Conservation (phyloP, 1,140 invertebrate genomes). For the Alviniconcha marisindica region DNA sequence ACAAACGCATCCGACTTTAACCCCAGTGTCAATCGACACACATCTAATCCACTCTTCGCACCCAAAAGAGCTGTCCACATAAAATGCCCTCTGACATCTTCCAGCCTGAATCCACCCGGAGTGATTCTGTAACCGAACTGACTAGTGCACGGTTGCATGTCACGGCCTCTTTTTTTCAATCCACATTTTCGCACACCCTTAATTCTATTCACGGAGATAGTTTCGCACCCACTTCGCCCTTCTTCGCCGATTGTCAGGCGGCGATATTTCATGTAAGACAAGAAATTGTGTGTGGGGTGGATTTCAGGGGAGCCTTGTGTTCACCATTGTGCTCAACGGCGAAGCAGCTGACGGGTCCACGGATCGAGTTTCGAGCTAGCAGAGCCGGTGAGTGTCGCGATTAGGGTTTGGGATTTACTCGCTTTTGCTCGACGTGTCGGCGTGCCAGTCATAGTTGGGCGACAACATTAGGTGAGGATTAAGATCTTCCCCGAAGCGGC, state of each 20-base stretch:
- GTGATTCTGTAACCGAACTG: not conserved
- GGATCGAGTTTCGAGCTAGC: conserved; percentile 1
- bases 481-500: not conserved
- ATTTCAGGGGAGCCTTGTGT: conserved; percentile 6
- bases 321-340: not conserved
- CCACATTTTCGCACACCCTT: conserved; percentile 29
- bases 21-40: not conserved
- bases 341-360: conserved; percentile 12
- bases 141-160: conserved; percentile 25
- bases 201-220: conserved; percentile 15
- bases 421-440: conserved; percentile 7
- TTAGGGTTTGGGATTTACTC: conserved; percentile 25
- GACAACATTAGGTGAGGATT: conserved; percentile 11
- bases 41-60: conserved; percentile 19
- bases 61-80: not conserved
- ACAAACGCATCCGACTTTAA: not conserved
- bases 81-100: not conserved
- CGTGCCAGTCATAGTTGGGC: conserved; percentile 22
- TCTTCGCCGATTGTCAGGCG: conserved; percentile 21
- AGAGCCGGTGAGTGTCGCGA: not conserved
- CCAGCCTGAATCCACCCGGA: not conserved
- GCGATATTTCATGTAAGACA: conserved; percentile 29
- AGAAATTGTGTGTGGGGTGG: conserved; percentile 21
- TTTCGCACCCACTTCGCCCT: conserved; percentile 20
- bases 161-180: conserved; percentile 17